Evolutionary conservation across 2,113 vertebrate genomes (phyloP), one percentile per base, ranked within the genome.

Genomic region (Xiphophorus couchianus): DNA sequence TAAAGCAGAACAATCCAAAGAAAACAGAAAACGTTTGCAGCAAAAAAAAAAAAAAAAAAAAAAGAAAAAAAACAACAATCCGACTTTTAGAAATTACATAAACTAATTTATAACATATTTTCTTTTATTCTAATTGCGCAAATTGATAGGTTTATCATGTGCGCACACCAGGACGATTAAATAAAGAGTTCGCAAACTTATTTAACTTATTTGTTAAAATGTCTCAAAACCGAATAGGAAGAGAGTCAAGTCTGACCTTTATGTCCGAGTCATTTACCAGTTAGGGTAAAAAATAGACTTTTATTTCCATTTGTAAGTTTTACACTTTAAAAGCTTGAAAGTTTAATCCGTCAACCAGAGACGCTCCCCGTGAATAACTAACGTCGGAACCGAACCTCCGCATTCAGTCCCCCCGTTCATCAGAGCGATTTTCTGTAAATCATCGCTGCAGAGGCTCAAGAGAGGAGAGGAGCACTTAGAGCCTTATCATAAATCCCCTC

Each of bases 381-480:
- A 19, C 14, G 8, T n/a, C 51, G 8, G 51, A 58, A 25, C 51
- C 51, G 44, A 61, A 64, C 12, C 58, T 69, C 70, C 29, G 25
- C 67, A 73, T 81, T 66, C 81, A 31, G 31, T 66, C 30, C 74
- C 7, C 54, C 7, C 31, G 66, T 86, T 87, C 22, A 79, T 84
- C 88, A 86, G 82, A 30, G 75, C 65, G 39, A n/a, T 76, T 67
- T 29, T 74, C 71, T 60, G 63, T 85, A 83, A 91, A 90, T 90
- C 84, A 85, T 39, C 0, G 83, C 81, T 60, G 37, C 73, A 48
- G 73, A 73, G 81, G 86, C 83, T 83, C 83, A 73, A 77, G 60
- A 85, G 86, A 87, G 71, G 68, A 83, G 72, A 87, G 82, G 73
- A 77, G 87, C 91, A 92, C 90, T 90, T 90, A 88, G 60, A 74